A percentile compares a stretch with the other conserved stretches of the same genome.
These are phyloP conservation scores for Schizotus pectinicornis DNA, from an alignment of 2,888 invertebrate genomes.

Conservation along the genomic window DNA sequence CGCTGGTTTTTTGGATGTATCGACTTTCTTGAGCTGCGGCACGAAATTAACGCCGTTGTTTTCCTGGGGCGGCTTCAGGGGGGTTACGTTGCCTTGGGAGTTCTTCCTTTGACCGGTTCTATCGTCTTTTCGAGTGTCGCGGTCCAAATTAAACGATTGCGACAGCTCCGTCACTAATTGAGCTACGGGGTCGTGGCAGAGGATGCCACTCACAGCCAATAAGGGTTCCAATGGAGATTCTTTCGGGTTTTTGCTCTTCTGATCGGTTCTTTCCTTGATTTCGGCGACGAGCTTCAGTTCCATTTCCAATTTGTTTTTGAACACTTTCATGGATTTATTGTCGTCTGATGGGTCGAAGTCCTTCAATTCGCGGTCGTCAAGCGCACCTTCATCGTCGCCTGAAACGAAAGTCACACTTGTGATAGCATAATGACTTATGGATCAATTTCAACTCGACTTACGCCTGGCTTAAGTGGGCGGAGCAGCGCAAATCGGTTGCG, in stretches of 20 bases:
- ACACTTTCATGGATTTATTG: constrained; percentile 53
- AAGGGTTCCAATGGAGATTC: constrained; percentile 60
- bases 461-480: too few relatives aligned
- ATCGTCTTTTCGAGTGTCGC: constrained; percentile 48
- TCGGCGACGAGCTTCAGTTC: constrained; percentile 82
- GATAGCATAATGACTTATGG: too few relatives aligned
- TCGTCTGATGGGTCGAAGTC: constrained; percentile 46
- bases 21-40: constrained; percentile 77
- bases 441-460: too few relatives aligned
- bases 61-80: constrained; percentile 40
- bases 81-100: constrained; percentile 37
- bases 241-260: constrained; percentile 64
- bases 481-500: too few relatives aligned
- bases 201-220: constrained; percentile 61
- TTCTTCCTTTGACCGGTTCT: constrained; percentile 39
- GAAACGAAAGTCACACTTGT: constrained; percentile 10
- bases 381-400: constrained; percentile 28
- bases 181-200: constrained; percentile 75
- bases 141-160: constrained; percentile 79
- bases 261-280: constrained; percentile 79
- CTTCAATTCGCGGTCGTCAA: constrained; percentile 26
- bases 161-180: constrained; percentile 84
- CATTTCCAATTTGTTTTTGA: constrained; percentile 71
- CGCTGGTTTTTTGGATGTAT: constrained; percentile 65
- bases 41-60: constrained; percentile 58